Evolutionary conservation across 2,888 invertebrate genomes (phyloP), one percentile per base, ranked within the genome.

Genomic region (Epinotia bilunana): DNA sequence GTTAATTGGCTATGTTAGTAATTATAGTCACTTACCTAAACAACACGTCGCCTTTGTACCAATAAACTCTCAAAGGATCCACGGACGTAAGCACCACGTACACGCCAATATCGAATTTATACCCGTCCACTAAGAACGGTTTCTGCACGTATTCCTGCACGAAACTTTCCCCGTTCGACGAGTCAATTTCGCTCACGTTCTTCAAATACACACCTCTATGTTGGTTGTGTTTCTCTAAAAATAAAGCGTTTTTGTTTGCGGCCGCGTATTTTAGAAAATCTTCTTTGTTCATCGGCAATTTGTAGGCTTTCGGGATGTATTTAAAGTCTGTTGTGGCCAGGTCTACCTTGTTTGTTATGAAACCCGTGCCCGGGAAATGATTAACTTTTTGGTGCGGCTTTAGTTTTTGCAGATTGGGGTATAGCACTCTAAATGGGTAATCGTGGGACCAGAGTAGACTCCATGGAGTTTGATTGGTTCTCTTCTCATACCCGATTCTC

Each of bases 51-150:
- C 97, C 98, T 86, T 97, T 97, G 85, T 98, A 98, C 83, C 97
- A 96, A 86, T 99, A 99, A 1, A 97, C 96, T 79, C 99, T 94
- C 28, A 99, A 90, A 0, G 99, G 99, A 89, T 98, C 95, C 1
- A 99, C 95, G 0, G 98, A 99, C 0, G 99, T 99, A 23, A 99
- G 92, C 0, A 97, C 96, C 0, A 98, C 97, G 87, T 99, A 99
- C 74, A 99, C 96, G 11, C 99, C 99, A 88, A 99, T 97, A 91
- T 99, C 99, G 90, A 99, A 99, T 93, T 99, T 99, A 88, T 98
- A 96, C 1, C 98, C 98, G 88, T 98, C 98, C 3, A 99, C 97
- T 20, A 99, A 93, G 81, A 97, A 96, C 5, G 99, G 99, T 78
- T 96, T 97, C 80, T 97, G 96, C 28, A 99, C 95, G 88, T 97